phyloP scores from a whole-genome alignment of 2,888 invertebrate species.

The Oligia fasciuncula region DNA sequence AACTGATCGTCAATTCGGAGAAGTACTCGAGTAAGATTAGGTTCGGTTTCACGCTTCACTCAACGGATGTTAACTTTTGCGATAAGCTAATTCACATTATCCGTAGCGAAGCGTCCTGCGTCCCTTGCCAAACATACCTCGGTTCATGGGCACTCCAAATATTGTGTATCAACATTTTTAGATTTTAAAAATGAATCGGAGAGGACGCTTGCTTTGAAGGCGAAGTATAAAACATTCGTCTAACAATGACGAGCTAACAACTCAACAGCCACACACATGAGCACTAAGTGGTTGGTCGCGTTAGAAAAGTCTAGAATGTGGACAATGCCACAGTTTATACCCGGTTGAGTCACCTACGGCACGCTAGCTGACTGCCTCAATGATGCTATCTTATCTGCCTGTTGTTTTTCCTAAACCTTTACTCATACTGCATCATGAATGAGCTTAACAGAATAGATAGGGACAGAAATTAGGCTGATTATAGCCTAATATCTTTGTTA shows the following conservation, averaged over 20 bases:
- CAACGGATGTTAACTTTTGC: constrained; percentile 38
- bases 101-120: background rate
- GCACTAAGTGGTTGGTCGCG: constrained; percentile 40
- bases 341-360: constrained; percentile 34
- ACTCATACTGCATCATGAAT: background rate
- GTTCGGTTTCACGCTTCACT: constrained; percentile 5
- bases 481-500: background rate
- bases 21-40: constrained; percentile 12
- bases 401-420: constrained; percentile 11
- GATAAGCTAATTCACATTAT: constrained; percentile 46
- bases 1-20: background rate
- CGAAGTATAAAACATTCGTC: background rate
- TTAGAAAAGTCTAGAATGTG: constrained; percentile 40
- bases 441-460: background rate
- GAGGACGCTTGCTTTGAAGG: background rate
- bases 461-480: background rate
- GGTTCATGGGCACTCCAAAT: background rate
- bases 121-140: constrained; percentile 8
- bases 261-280: constrained; percentile 1
- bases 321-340: constrained; percentile 39
- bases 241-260: constrained; percentile 28
- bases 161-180: background rate
- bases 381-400: constrained; percentile 49
- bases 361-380: background rate
- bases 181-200: background rate